These are phyloP conservation scores for Drosophila albomicans DNA, from an alignment of 1,140 invertebrate species.

Conservation along the genomic window DNA sequence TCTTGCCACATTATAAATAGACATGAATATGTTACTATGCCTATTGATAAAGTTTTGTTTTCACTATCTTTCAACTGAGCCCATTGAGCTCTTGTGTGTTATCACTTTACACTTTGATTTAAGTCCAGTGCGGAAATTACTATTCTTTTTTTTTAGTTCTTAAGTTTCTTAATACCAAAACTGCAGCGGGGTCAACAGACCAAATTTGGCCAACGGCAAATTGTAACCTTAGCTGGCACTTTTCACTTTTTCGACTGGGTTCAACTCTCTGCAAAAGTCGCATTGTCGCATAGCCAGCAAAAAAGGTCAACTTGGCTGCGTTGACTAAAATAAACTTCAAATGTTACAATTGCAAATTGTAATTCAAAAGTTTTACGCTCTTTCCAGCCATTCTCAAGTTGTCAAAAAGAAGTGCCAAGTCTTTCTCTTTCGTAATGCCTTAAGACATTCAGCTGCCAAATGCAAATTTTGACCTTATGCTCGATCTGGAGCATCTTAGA, in stretches of 20 bases:
- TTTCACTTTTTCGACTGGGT: neutral
- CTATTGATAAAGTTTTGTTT: conserved; percentile 5
- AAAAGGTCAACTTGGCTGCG: conserved; percentile 38
- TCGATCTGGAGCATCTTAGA: neutral
- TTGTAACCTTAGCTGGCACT: conserved; percentile 19
- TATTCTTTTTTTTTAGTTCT: neutral
- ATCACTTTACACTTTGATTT: conserved; percentile 19
- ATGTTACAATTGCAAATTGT: conserved; percentile 43
- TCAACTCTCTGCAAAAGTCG: conserved; percentile 2
- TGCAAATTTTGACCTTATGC: conserved; percentile 26
- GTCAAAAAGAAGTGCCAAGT: conserved; percentile 12
- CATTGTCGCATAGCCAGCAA: conserved; percentile 29
- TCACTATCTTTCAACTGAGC: conserved; percentile 1
- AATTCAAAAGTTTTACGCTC: conserved; percentile 36
- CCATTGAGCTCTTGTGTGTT: neutral
- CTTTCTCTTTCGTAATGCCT: neutral
- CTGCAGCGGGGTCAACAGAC: conserved; percentile 21
- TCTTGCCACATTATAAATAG: conserved; percentile 2
- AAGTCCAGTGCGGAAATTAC: conserved; percentile 3
- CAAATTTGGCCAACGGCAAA: conserved; percentile 1
- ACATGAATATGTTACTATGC: neutral
- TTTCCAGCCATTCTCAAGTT: conserved; percentile 9
- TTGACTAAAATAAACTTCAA: conserved; percentile 37
- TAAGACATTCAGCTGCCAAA: conserved; percentile 2
- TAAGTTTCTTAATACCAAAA: neutral